Percentiles rank a stretch among this genome's conserved stretches.
Conservation (phyloP, 2,113 vertebrate genomes). For the Aegotheles bennettii region DNA sequence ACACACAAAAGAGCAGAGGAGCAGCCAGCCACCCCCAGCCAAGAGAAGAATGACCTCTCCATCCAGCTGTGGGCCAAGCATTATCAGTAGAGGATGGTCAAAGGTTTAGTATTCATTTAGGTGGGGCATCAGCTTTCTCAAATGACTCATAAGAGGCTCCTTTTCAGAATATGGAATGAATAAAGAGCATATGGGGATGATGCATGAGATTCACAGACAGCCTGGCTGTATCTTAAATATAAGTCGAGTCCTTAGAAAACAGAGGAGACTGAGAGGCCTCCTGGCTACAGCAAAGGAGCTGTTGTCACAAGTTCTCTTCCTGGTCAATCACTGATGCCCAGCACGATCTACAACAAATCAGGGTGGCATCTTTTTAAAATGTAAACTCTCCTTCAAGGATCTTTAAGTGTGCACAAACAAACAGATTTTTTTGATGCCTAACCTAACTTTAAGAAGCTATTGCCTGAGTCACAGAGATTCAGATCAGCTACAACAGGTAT, state of each 20-base stretch:
- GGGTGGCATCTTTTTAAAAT: background rate
- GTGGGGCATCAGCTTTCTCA: background rate
- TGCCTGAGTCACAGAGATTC: background rate
- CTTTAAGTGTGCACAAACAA: background rate
- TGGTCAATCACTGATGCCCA: background rate
- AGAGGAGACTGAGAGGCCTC: background rate
- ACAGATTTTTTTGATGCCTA: background rate
- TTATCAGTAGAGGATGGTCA: background rate
- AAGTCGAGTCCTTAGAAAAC: background rate
- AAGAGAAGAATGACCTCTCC: constrained; percentile 45
- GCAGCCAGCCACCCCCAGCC: constrained; percentile 12
- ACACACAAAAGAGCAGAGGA: constrained; percentile 25
- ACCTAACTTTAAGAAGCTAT: background rate
- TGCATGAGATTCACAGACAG: background rate
- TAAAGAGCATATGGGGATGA: background rate
- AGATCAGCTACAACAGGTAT: background rate
- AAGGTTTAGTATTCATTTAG: background rate
- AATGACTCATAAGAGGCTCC: background rate
- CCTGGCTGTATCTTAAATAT: background rate
- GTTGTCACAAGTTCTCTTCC: background rate
- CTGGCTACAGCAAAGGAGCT: background rate
- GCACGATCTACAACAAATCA: background rate
- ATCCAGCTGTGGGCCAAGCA: constrained; percentile 27
- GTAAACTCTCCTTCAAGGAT: background rate
- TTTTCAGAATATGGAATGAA: background rate